Evolutionary conservation across 2,888 invertebrate genomes (phyloP), one percentile per base, ranked within the genome.

Genomic region (Tenthredo notha): DNA sequence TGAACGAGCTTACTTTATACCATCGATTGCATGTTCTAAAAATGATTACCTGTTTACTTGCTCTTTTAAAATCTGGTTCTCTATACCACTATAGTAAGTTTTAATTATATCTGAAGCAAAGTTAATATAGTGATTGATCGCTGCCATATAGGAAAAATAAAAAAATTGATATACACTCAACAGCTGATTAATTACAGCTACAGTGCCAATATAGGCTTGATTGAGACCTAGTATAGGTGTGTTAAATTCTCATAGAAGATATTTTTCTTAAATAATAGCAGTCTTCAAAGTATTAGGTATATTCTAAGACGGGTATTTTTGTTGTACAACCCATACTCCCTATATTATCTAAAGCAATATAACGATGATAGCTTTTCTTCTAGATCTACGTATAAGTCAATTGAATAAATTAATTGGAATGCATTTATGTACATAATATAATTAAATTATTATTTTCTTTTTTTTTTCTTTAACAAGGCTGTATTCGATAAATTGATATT

Each of bases 211-310:
- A 61, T 61, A n/a, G 15, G 4, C 47, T 47, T 25, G 25, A 43
- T 21, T 25, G 1, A 25, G 47, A 15, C n/a, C 2, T 40, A 9
- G 37, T 10, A 33, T 25, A 75, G 25, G 7, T 4, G 37, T 50
- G 37, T 29, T 18, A 18, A 37, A 70, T 70, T 15, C 1, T 70
- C n/a, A 33, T 47, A 74, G 43, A 72, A 15, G 40, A 75, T 75
- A 47, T 75, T 50, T 50, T 75, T 29, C 12, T 37, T 37, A 58
- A 40, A 50, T 40, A 74, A 74, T 47, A 25, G 12, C 12, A 25
- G 40, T 74, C n/a, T 74, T 47, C 40, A 74, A 74, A 74, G 47
- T 47, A 25, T 75, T 47, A n/a, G 21, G 75, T 21, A 29, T 21
- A 29, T 43, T 75, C 12, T 12, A 75, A 25, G 47, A 75, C 47